Evolutionary conservation across 2,113 vertebrate genomes (phyloP), one percentile per base, ranked within the genome.

Genomic region (Austrofundulus limnaeus): DNA sequence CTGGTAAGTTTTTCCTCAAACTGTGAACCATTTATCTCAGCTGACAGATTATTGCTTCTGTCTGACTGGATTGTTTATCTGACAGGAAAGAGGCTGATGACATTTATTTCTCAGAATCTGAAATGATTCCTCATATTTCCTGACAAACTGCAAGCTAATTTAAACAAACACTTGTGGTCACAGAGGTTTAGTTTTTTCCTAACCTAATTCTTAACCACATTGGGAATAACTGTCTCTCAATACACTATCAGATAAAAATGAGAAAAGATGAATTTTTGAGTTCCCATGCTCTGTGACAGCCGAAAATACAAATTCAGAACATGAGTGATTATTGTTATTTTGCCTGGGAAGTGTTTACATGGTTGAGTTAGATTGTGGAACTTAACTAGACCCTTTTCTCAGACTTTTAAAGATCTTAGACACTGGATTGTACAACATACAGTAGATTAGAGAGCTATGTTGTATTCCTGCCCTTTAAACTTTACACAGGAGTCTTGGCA

Each of bases 201-300:
- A 61, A 43, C 14, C 23, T 37, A 4, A 21, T 61, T 64, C 14
- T 17, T 41, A 47, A 10, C 19, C 45, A 20, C 12, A 20, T 19
- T 37, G 12, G 11, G 6, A 51, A 17, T 37, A 11, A 37, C 4
- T 13, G 11, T 28, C 34, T 5, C 2, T 37, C n/a, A 53, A 37
- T 19, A 20, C 51, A 20, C 16, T 9, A 28, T 15, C 47, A 38
- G 14, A 54, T 9, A 37, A 9, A 61, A 51, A 69, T 70, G 31
- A 54, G n/a, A 23, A 34, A 38, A 50, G 21, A 72, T 42, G 14
- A 14, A 65, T n/a, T 28, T 54, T 41, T 13, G 16, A 31, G 38
- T 70, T 83, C 55, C 66, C 57, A 79, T 72, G 58, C 57, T 50
- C 49, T 52, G 23, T 48, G 39, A 59, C 17, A n/a, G 15, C 37